Percentiles rank a stretch among this genome's conserved stretches.
phyloP scores from a whole-genome alignment of 2,113 vertebrate genomes.

The Sceloporus undulatus region DNA sequence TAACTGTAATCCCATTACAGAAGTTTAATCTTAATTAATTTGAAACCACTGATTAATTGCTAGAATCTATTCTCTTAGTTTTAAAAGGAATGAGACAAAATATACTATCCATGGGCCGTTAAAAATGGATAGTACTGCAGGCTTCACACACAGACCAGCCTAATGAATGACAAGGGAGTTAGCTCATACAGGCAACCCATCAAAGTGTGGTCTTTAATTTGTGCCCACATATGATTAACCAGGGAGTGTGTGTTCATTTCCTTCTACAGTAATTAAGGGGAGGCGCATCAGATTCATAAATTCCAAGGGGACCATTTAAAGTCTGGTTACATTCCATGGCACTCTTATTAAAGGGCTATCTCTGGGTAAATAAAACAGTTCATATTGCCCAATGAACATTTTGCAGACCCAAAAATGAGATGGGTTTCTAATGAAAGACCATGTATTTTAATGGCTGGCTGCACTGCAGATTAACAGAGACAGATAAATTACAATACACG shows the following conservation, averaged over 20 bases:
- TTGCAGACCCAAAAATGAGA: constrained; percentile 57
- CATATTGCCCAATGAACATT: constrained; percentile 55
- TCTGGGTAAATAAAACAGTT: constrained; percentile 60
- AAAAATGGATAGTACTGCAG: constrained; percentile 52
- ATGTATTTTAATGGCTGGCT: constrained; percentile 37
- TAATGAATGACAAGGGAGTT: constrained; percentile 33
- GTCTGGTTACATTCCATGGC: constrained; percentile 61
- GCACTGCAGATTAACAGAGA: constrained; percentile 22
- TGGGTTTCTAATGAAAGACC: constrained; percentile 49
- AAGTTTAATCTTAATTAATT: constrained; percentile 78
- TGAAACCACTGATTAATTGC: constrained; percentile 74
- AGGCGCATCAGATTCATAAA: constrained; percentile 53
- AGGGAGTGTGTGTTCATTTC: constrained; percentile 63
- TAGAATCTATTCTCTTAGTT: constrained; percentile 63
- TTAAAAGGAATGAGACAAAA: constrained; percentile 49
- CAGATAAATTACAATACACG: background rate
- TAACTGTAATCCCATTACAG: constrained; percentile 73
- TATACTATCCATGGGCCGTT: constrained; percentile 30
- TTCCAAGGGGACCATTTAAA: constrained; percentile 63
- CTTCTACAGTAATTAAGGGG: constrained; percentile 66
- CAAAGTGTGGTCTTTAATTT: constrained; percentile 68
- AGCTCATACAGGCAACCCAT: constrained; percentile 47
- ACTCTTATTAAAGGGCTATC: constrained; percentile 62
- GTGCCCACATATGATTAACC: constrained; percentile 61
- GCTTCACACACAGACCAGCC: constrained; percentile 51